Percentiles rank a stretch among this genome's conserved stretches.
Conservation (phyloP, 2,113 vertebrate genomes). For the Menidia beryllina region DNA sequence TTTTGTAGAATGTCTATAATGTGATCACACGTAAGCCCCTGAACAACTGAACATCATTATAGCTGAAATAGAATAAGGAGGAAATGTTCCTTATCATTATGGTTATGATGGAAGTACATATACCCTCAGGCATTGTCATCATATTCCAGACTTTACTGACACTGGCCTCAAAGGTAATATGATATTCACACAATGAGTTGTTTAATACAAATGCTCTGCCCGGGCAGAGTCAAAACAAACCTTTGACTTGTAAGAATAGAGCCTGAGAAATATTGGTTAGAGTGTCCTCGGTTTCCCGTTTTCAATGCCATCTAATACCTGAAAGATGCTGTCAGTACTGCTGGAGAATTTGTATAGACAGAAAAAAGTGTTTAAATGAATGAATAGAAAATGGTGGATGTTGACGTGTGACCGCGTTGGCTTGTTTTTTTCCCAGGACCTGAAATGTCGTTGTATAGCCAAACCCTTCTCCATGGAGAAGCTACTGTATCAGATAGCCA, state of each 20-base stretch:
- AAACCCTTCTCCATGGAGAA: constrained; percentile 99
- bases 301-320: too few species aligned
- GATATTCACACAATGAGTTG: constrained; percentile 30
- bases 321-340: too few species aligned
- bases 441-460: constrained; percentile 95
- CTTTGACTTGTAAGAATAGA: too few species aligned
- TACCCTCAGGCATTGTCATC: constrained; percentile 12
- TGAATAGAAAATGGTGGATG: too few species aligned
- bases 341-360: too few species aligned
- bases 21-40: constrained; percentile 16
- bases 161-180: constrained; percentile 43
- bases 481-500: constrained; percentile 98
- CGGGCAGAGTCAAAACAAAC: background rate
- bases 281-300: too few species aligned
- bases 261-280: too few species aligned
- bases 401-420: background rate
- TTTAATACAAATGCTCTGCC: background rate
- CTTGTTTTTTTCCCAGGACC: constrained; percentile 82
- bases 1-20: background rate
- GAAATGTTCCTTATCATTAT: constrained; percentile 46
- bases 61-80: constrained; percentile 32
- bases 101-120: constrained; percentile 29
- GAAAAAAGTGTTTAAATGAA: too few species aligned
- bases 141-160: constrained; percentile 9
- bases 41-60: constrained; percentile 32